Base-by-base conservation (phyloP, 2,888 invertebrate genomes). In the Saturnia japonica region DNA sequence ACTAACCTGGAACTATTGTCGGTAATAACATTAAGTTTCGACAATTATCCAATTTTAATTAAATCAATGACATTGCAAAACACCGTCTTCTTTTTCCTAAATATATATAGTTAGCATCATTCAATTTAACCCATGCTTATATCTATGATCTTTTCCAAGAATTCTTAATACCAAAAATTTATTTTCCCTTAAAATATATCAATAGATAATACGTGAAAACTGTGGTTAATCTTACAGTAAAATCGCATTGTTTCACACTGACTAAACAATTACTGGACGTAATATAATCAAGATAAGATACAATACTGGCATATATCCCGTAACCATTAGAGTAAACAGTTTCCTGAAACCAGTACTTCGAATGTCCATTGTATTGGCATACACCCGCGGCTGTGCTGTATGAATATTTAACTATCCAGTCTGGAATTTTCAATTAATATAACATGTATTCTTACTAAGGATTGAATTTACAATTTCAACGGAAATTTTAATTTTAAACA, bases 391-490 rank as follows among this genome's bases (percentile, higher is more conserved):
- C n/a, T 40, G 16, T 40, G 40, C 40, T 3, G 9, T 12, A n/a
- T 54, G 64, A 64, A 64, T 64, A 64, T 40, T 40, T 34, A 64
- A 64, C 40, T 28, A 60, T 28, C 57, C 11, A 11, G 12, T 40
- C 64, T 40, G 40, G 19, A 64, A 64, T 64, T 64, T 62, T 64
- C 40, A 64, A 64, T 64, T 64, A 34, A 34, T 40, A 40, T 40
- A 64, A 64, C 64, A 64, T 40, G 64, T 7, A 40, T 40, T 40
- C 64, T 22, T 64, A 64, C 2, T 40, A 8, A 40, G 64, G 9
- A 40, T 40, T 64, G 64, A 64, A 64, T 64, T 40, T 64, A 34
- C 22, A 60, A 28, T 28, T 28, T 14, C n/a, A 11, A n/a, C 9
- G 19, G 16, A 40, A 40, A 34, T 64, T n/a, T 40, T 8, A n/a